phyloP scores from a whole-genome alignment of 2,888 invertebrate genomes.

The Platycheirus albimanus region DNA sequence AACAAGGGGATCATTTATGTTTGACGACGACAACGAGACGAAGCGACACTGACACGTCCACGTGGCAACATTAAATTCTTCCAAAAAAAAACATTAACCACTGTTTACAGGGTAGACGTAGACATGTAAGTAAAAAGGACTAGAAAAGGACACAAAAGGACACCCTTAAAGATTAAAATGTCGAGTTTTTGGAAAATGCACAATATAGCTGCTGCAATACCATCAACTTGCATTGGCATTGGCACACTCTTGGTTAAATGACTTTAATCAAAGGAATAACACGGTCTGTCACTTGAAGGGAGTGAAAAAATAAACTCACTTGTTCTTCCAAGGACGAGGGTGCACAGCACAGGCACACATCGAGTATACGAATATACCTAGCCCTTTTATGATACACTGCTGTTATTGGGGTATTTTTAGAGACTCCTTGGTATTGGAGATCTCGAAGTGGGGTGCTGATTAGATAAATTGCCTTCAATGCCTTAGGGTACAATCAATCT shows the following conservation, averaged over 20 bases:
- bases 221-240: constrained; percentile 53
- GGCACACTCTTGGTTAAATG: constrained; percentile 68
- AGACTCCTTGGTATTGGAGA: not conserved
- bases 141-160: constrained; percentile 8
- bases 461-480: constrained; percentile 75
- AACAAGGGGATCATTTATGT: constrained; percentile 67
- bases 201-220: constrained; percentile 21
- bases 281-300: constrained; percentile 52
- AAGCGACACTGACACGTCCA: constrained; percentile 40
- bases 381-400: not conserved
- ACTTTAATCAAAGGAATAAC: constrained; percentile 53
- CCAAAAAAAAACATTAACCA: constrained; percentile 34
- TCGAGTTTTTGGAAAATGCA: constrained; percentile 49
- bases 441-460: constrained; percentile 69
- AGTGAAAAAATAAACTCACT: constrained; percentile 50
- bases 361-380: not conserved
- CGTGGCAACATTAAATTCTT: constrained; percentile 71
- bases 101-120: not conserved
- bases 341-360: too few relatives aligned
- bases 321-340: constrained; percentile 27
- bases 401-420: constrained; percentile 43
- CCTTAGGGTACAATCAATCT: constrained; percentile 69
- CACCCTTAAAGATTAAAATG: constrained; percentile 61
- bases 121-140: too few relatives aligned
- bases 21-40: constrained; percentile 1